Evolutionary conservation across 2,113 vertebrate genomes (phyloP), one percentile per base, ranked within the genome.

Genomic region (Hippoglossus stenolepis): DNA sequence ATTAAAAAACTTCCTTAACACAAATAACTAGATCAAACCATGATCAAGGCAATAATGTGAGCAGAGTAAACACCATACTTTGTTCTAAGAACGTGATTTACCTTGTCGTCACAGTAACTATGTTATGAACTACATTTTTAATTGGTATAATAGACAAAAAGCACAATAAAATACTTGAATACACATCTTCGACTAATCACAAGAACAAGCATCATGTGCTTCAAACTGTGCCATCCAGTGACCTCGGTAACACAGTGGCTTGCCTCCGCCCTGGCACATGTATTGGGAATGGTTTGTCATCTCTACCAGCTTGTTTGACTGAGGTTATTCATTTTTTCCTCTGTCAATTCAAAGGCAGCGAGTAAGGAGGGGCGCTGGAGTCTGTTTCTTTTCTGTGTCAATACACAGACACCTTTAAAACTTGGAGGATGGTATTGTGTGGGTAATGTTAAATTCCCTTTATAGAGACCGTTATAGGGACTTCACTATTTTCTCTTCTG

Each of bases 201-300:
- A 20, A n/a, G 18, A 1, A 56, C 21, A 69, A 57, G 57, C 9
- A 24, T 28, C 17, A 17, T 53, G 26, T 3, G 3, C 23, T 61
- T 23, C 18, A 18, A 26, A 53, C 35, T 21, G n/a, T 65, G 35
- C 54, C 72, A 64, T 45, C 56, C 47, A 78, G 2, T 57, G 53
- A 71, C 31, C 18, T 76, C 31, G 31, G 24, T 60, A 24, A 82
- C 45, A 82, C 47, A 56, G 64, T 67, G 49, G 18, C 35, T 56
- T 70, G 28, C 15, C 53, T 74, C 49, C 64, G 28, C 35, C 71
- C 57, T 82, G 75, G 79, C 76, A 70, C 23, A 38, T 56, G 3
- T 1, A 73, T 49, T 62, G 72, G 85, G 79, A 84, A 78, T 40
- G 45, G 5, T 80, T 67, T 40, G 68, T 87, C 87, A 89, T 51